These are phyloP conservation scores for Tapirus indicus DNA, from an alignment of 2,797 vertebrate genomes.

Conservation along the genomic window DNA sequence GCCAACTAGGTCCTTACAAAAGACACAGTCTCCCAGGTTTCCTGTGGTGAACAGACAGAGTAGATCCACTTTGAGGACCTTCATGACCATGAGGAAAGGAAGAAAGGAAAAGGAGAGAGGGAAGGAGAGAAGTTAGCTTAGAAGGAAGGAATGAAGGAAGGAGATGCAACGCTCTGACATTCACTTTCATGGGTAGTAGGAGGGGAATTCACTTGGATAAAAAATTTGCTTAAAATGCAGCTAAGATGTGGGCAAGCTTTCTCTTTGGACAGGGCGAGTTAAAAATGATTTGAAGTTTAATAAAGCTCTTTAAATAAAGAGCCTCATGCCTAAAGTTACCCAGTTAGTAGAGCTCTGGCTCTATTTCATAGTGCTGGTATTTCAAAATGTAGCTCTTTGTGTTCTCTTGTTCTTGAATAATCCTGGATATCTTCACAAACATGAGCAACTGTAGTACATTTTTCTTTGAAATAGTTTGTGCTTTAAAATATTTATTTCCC, in stretches of 20 bases:
- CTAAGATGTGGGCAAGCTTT: background rate
- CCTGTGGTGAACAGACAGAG: background rate
- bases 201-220: background rate
- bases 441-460: background rate
- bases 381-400: constrained; percentile 51
- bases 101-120: background rate
- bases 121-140: background rate
- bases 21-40: background rate
- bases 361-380: background rate
- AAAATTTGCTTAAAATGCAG: constrained; percentile 1
- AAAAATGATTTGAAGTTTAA: background rate
- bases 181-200: background rate
- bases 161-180: background rate
- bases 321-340: background rate
- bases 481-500: constrained; percentile 55
- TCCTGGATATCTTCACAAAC: constrained; percentile 17
- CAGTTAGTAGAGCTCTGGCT: background rate
- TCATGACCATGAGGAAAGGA: background rate
- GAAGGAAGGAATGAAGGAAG: background rate
- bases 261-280: background rate
- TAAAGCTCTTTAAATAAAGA: background rate
- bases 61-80: background rate
- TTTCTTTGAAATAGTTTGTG: constrained; percentile 34
- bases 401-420: constrained; percentile 27
- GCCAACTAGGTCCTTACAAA: background rate